phyloP scores from a whole-genome alignment of 2,113 vertebrate species.

The Ceuthmochares aereus region DNA sequence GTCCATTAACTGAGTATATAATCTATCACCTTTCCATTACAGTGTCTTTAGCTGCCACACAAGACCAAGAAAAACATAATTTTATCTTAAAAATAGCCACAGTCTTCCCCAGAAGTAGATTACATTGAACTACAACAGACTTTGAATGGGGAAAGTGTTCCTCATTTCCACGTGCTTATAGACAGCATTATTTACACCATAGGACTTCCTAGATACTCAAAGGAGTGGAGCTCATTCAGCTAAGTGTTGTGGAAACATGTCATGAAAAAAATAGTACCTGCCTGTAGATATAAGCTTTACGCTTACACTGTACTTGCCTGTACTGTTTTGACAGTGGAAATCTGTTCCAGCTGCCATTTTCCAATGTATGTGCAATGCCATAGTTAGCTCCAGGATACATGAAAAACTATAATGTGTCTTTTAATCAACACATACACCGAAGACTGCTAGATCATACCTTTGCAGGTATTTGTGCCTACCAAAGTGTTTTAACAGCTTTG shows the following conservation, averaged over 20 bases:
- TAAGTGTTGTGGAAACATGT: not conserved
- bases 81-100: constrained; percentile 37
- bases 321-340: not conserved
- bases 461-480: not conserved
- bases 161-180: not conserved
- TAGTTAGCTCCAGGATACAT: not conserved
- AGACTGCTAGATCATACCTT: not conserved
- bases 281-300: not conserved
- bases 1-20: not conserved
- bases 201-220: not conserved
- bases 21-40: constrained; percentile 31
- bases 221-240: not conserved
- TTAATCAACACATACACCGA: not conserved
- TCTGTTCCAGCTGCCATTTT: not conserved
- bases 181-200: constrained; percentile 13
- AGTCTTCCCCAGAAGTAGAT: constrained; percentile 28
- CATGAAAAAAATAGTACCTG: constrained; percentile 6
- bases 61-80: constrained; percentile 42
- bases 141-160: constrained; percentile 4
- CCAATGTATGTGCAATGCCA: not conserved
- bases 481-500: not conserved
- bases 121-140: not conserved
- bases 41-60: constrained; percentile 26
- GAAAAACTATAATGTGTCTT: not conserved
- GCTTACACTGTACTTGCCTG: not conserved